Evolutionary conservation across 2,113 vertebrate species (phyloP), one percentile per base, ranked within the genome.

Genomic region (Chrysochloris asiatica): DNA sequence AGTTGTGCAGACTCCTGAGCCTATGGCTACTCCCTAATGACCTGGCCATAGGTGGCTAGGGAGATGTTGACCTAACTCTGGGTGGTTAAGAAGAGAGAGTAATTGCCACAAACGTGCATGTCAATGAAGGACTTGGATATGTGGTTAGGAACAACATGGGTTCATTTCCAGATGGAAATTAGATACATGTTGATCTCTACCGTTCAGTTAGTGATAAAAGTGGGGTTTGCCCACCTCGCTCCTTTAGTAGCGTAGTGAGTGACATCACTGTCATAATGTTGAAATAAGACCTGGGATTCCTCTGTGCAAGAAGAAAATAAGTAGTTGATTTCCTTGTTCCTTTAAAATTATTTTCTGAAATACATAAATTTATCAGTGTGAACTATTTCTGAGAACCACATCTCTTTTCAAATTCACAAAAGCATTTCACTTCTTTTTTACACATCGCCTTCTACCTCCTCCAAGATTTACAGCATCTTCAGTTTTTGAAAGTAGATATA

Each of bases 341-440:
- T 93, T 50, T 50, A 72, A 69, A 59, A 69, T 69, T 83, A 36
- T 91, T 82, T 88, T 91, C 82, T 89, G 65, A 80, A 87, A 91
- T n/a, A 80, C 4, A 72, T 36, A 78, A 63, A 52, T 76, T 87
- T 59, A 41, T 87, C 41, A 19, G 1, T 72, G 38, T 75, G 41
- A 86, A 86, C 24, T 16, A 76, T 69, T 93, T 83, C 83, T 76
- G 59, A 77, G 67, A 86, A 89, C 81, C 5, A 24, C 1, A 61
- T 21, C 80, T 80, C 24, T 69, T 72, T 80, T 54, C 69, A 79
- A 81, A 72, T 41, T 88, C 26, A 72, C 61, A 88, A 75, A 82
- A 47, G 61, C 76, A 67, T 67, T 83, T 82, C 36, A n/a, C 38
- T 47, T 78, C 30, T 72, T n/a, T 52, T 54, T 63, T 69, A 8